Percentiles rank a stretch among this genome's conserved stretches.
Conservation (phyloP, 2,113 vertebrate genomes). For the Gadus chalcogrammus region DNA sequence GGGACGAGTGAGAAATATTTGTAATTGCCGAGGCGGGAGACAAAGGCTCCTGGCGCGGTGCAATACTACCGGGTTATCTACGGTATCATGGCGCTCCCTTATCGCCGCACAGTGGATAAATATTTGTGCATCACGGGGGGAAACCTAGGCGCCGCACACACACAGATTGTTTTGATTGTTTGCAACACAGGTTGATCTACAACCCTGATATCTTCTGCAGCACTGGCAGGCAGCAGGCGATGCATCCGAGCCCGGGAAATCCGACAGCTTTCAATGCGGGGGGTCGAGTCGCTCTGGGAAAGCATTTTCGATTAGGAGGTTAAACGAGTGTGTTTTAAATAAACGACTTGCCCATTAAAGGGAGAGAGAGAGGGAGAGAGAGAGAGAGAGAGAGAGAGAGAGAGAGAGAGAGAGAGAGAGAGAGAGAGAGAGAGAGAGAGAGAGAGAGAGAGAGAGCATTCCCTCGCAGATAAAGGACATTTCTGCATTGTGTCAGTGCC, state of each 20-base stretch:
- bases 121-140: conserved; percentile 58
- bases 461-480: conserved; percentile 62
- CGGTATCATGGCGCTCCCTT: conserved; percentile 34
- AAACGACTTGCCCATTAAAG: conserved; percentile 64
- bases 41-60: conserved; percentile 42
- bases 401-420: no score
- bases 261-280: conserved; percentile 19
- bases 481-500: conserved; percentile 49
- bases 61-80: conserved; percentile 43
- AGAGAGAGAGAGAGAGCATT: conserved; percentile 42
- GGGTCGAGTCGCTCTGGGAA: conserved; percentile 11
- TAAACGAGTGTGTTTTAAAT: conserved; percentile 62
- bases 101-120: conserved; percentile 47
- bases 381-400: no score
- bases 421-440: no score
- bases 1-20: conserved; percentile 32
- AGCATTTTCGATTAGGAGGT: conserved; percentile 53
- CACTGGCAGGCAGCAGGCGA: background rate
- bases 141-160: background rate
- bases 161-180: conserved; percentile 44
- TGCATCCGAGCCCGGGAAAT: conserved; percentile 9
- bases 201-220: conserved; percentile 21
- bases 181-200: conserved; percentile 47
- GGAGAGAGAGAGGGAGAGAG: no score
- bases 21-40: conserved; percentile 46